phyloP scores from a whole-genome alignment of 2,797 vertebrate genomes.

The Furcifer pardalis region DNA sequence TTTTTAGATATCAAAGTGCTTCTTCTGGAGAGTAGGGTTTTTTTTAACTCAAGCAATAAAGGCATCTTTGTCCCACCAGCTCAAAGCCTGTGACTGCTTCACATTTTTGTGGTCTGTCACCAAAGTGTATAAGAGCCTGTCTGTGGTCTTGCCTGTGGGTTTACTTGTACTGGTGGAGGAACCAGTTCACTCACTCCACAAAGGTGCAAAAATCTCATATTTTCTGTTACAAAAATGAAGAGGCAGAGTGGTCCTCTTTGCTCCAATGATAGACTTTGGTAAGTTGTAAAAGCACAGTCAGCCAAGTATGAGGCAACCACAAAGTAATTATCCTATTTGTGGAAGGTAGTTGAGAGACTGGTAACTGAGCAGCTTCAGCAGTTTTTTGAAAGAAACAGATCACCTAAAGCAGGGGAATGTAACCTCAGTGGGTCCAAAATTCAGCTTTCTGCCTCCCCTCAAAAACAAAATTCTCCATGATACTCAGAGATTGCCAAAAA shows the following conservation, averaged over 20 bases:
- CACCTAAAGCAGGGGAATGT: too few species aligned
- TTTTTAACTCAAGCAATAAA: constrained; percentile 34
- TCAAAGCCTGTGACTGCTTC: background rate
- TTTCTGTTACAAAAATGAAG: background rate
- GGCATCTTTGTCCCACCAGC: constrained; percentile 14
- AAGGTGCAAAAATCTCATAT: background rate
- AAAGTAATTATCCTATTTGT: too few species aligned
- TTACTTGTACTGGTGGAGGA: background rate
- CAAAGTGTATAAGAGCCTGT: background rate
- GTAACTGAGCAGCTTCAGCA: too few species aligned
- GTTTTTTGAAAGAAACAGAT: too few species aligned
- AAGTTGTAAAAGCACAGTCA: background rate
- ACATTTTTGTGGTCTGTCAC: background rate
- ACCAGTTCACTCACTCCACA: background rate
- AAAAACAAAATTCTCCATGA: too few species aligned
- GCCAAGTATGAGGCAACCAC: too few species aligned
- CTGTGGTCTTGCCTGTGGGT: background rate
- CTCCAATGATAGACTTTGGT: background rate
- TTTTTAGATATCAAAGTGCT: constrained; percentile 12
- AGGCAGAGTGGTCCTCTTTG: background rate
- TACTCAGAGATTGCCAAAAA: too few species aligned
- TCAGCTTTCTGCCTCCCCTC: too few species aligned
- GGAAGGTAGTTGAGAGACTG: too few species aligned
- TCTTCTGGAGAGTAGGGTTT: constrained; percentile 34
- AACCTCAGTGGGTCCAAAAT: too few species aligned